Conservation (phyloP, 1,140 invertebrate genomes). For the Lanistes nyassanus region DNA sequence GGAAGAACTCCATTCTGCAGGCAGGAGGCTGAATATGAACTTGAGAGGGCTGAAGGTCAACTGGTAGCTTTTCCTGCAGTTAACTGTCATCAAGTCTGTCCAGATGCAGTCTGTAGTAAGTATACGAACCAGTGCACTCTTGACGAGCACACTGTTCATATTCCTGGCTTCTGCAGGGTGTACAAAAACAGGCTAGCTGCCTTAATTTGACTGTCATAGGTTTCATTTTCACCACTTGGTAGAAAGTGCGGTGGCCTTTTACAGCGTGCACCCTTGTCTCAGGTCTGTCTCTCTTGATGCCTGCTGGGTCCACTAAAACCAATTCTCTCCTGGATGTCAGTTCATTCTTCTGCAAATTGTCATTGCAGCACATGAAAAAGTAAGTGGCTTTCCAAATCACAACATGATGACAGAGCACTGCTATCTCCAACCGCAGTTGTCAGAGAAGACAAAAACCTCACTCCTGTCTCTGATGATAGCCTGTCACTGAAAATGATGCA, state of each 20-base stretch:
- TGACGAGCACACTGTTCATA: not conserved
- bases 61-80: not conserved
- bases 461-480: no score
- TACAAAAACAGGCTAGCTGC: not conserved
- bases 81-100: not conserved
- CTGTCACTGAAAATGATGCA: no score
- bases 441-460: no score
- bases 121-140: not conserved
- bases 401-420: not conserved
- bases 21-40: not conserved
- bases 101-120: not conserved
- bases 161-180: no score
- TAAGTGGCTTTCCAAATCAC: constrained; percentile 1
- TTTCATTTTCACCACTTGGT: no score
- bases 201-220: not conserved
- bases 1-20: not conserved
- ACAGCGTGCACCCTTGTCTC: not conserved
- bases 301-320: not conserved
- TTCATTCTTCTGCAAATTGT: not conserved
- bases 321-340: not conserved
- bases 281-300: not conserved
- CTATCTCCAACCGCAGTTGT: not conserved
- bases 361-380: not conserved
- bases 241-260: not conserved
- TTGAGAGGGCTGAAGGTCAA: not conserved